Base-by-base conservation (phyloP, 2,888 invertebrate species). In the Hemaris fuciformis region DNA sequence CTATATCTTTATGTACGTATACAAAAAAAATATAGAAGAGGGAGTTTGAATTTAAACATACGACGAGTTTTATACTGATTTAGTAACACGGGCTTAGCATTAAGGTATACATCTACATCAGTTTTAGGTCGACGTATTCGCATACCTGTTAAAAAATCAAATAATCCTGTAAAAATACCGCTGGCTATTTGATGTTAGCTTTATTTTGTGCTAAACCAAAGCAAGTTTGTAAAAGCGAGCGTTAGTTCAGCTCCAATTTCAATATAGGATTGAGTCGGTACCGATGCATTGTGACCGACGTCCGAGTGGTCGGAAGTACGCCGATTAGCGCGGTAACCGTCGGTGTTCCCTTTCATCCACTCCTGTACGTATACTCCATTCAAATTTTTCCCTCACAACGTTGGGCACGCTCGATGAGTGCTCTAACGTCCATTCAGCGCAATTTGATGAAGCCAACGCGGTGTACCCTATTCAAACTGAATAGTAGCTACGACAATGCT, bases 341-440 rank as follows among this genome's bases (percentile, higher is more conserved):
- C 67, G 72, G 72, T 69, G 64, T 61, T 72, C 70, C 75, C 75
- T 79, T 79, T 76, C 81, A 77, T 62, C 69, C 64, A 67, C 71
- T 71, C 53, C 75, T 73, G 75, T 79, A 83, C 84, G 79, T 81
- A 83, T 85, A 85, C 85, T 83, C 89, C 84, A 92, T 92, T 91
- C 90, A 91, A 89, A 91, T 91, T 92, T 92, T 92, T 91, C 89
- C 90, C 91, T 83, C 82, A 79, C 75, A 78, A 75, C 80, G 74
- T 69, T 71, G 77, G 77, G 80, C 76, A 83, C 83, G 85, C 80
- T 85, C 86, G 80, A 88, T 80, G 87, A 90, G 91, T 86, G 85
- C 88, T 87, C 88, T 86, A 86, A 84, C 88, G 86, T 81, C 84
- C 87, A 85, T 88, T 91, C 86, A 88, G 76, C 88, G 89, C 90